A percentile compares a stretch with the other conserved stretches of the same genome.
Evolutionary conservation across 2,888 invertebrate genomes (phyloP).

Genomic region (Amorpha juglandis): DNA sequence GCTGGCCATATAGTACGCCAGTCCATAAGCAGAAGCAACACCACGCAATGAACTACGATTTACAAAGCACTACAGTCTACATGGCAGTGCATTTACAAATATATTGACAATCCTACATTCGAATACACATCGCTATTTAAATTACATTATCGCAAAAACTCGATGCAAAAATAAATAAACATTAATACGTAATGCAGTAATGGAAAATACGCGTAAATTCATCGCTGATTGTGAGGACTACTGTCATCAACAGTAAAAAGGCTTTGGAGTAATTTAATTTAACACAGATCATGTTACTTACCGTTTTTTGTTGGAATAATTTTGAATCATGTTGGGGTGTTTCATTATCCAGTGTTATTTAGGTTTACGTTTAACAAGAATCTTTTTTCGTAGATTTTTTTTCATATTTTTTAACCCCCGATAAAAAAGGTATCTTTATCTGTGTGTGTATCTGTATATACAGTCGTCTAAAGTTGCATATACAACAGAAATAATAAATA

Average conservation of each 20-base stretch:
- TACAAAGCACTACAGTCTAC: no score
- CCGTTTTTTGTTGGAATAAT: background rate
- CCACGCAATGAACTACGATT: no score
- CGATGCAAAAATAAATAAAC: conserved; percentile 25
- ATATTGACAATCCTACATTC: no score
- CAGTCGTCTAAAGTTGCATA: no score
- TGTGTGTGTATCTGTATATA: no score
- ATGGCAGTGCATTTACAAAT: no score
- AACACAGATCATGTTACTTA: conserved; percentile 19
- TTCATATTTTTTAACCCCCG: background rate
- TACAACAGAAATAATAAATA: no score
- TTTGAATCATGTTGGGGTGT: background rate
- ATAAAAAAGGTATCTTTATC: no score
- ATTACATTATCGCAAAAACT: background rate
- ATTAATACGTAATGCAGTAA: conserved; percentile 47
- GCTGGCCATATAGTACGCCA: no score
- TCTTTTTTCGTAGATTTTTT: background rate
- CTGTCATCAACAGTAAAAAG: conserved; percentile 40
- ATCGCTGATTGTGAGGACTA: conserved; percentile 41
- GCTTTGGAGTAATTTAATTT: conserved; percentile 24
- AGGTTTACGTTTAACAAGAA: no score
- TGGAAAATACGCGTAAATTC: conserved; percentile 51
- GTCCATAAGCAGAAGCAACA: no score
- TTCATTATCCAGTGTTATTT: background rate
- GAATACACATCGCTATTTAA: background rate